A percentile compares a stretch with the other conserved stretches of the same genome.
phyloP scores from a whole-genome alignment of 1,140 invertebrate species.

The Amyelois transitella region DNA sequence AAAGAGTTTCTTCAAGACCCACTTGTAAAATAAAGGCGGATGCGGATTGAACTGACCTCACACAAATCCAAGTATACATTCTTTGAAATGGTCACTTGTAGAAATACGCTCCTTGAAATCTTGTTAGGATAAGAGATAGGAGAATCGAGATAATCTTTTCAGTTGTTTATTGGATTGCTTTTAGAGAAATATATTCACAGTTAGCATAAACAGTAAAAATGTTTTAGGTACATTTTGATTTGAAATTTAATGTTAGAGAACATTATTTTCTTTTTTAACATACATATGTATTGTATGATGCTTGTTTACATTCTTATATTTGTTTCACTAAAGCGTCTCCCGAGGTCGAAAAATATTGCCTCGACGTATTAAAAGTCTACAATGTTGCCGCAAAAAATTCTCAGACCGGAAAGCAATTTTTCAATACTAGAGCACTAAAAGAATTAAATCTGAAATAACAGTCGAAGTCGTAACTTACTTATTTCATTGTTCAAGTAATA shows the following conservation, averaged over 20 bases:
- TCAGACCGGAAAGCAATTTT: too few relatives aligned
- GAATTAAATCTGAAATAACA: neutral
- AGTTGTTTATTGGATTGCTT: neutral
- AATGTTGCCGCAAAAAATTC: too few relatives aligned
- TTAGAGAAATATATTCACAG: neutral
- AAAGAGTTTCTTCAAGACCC: neutral
- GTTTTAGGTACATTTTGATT: neutral
- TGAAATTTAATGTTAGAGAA: too few relatives aligned
- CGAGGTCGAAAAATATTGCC: too few relatives aligned
- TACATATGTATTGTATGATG: too few relatives aligned
- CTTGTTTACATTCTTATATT: too few relatives aligned
- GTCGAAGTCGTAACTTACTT: neutral
- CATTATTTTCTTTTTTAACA: too few relatives aligned
- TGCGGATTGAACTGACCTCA: neutral
- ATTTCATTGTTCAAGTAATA: neutral
- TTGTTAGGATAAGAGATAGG: constrained; percentile 1
- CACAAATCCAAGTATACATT: constrained; percentile 1
- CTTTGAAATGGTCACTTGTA: constrained; percentile 6
- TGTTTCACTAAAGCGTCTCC: too few relatives aligned
- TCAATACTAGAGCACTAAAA: neutral
- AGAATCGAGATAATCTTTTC: neutral
- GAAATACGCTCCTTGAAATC: constrained; percentile 3
- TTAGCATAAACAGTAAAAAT: neutral
- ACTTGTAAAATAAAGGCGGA: neutral
- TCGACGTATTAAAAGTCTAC: too few relatives aligned